Evolutionary conservation across 2,888 invertebrate species (phyloP), one percentile per base, ranked within the genome.

Genomic region (Pimpla rufipes): DNA sequence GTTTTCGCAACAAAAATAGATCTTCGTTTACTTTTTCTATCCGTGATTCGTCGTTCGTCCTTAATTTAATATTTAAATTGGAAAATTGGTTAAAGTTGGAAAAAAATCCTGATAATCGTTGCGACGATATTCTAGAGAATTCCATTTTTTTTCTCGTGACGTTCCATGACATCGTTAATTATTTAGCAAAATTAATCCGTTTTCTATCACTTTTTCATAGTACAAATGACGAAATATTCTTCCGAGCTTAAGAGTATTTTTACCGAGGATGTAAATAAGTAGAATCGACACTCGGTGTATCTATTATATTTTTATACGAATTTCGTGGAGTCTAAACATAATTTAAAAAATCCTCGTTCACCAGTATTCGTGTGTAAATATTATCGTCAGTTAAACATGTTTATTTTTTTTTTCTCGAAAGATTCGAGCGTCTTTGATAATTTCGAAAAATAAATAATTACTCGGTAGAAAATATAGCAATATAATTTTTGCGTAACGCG

Each of bases 351-450:
- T 29, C 5, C 3, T 37, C 70, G n/a, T 52, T 13, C 10, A 35
- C n/a, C 35, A 64, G 21, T 35, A 64, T 62, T 75, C 35, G 18
- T 64, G 47, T 40, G 18, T 18, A 62, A 40, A n/a, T 52, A 35
- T 55, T 18, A 18, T 68, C 11, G 37, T 52, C 29, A 1, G n/a
- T 52, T 37, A 13, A 37, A 37, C 7, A 40, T n/a, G 1, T 16
- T 40, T 50, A 21, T 66, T 45, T 23, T 21, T n/a, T 45, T 45
- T 45, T 13, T 13, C 45, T 45, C 29, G 5, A 29, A 29, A 29
- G 29, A 29, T 29, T 29, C 5, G 29, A 29, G 5, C 3, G 5
- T 29, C 29, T 29, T 29, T 29, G 29, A 3, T 2, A 29, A 29
- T 29, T 29, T 29, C 29, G 45, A 13, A 11, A 47, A 47, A n/a